phyloP scores from a whole-genome alignment of 2,113 vertebrate genomes.

The Meriones unguiculatus region DNA sequence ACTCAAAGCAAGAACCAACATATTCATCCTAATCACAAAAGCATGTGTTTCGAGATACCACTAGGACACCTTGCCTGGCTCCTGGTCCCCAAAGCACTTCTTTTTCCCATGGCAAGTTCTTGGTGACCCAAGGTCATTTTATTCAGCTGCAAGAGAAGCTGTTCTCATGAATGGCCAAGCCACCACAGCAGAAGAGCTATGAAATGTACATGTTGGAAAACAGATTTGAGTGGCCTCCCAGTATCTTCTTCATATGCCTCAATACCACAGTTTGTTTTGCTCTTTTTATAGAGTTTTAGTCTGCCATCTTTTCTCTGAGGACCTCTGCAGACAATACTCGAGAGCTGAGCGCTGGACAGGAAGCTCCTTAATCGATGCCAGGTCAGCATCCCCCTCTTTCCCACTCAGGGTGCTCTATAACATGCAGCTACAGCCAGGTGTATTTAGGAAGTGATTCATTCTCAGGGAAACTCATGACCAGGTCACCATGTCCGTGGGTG shows the following conservation, averaged over 20 bases:
- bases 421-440: rapidly evolving
- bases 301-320: not conserved
- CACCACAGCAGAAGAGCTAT: rapidly evolving
- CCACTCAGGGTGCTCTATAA: too few relatives aligned
- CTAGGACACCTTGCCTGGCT: not conserved
- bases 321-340: not conserved
- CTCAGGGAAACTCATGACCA: rapidly evolving
- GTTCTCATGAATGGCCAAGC: not conserved
- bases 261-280: not conserved
- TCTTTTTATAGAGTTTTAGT: not conserved
- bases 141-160: not conserved
- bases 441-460: not conserved
- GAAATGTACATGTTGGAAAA: not conserved
- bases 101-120: not conserved
- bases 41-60: not conserved
- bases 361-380: not conserved
- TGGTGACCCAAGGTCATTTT: not conserved
- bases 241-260: not conserved
- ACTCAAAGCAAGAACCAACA: not conserved
- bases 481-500: not conserved
- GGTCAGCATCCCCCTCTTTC: not conserved
- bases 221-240: not conserved
- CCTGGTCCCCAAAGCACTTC: not conserved
- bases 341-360: not conserved
- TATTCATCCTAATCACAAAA: rapidly evolving